phyloP scores from a whole-genome alignment of 2,113 vertebrate genomes.

The Atherinomorus stipes region DNA sequence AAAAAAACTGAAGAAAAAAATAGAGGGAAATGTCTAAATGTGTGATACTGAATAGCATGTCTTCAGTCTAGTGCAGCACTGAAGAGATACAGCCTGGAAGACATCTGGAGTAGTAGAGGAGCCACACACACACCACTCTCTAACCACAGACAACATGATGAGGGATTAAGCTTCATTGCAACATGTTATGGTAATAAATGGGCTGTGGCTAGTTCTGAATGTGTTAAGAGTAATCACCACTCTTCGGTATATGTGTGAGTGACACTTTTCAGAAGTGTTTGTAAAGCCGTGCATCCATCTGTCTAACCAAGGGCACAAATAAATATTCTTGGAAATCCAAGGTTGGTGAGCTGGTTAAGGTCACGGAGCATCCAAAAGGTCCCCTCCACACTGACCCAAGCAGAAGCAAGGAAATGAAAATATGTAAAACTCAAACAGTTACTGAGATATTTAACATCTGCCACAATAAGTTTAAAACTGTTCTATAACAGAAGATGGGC shows the following conservation, averaged over 20 bases:
- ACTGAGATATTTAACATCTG: slow-evolving; percentile 28
- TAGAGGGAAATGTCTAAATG: slow-evolving; percentile 41
- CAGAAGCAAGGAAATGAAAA: slow-evolving; percentile 73
- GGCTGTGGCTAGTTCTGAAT: slow-evolving; percentile 69
- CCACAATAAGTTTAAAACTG: slow-evolving; percentile 43
- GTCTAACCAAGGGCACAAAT: slow-evolving; percentile 36
- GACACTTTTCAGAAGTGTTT: slow-evolving; percentile 61
- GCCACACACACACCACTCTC: slow-evolving; percentile 62
- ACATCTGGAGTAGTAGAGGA: slow-evolving; percentile 70
- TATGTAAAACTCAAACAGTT: slow-evolving; percentile 48
- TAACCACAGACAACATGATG: slow-evolving; percentile 77
- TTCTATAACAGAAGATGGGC: slow-evolving; percentile 40
- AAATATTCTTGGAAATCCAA: slow-evolving; percentile 23
- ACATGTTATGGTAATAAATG: slow-evolving; percentile 79
- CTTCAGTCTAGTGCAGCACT: slow-evolving; percentile 34
- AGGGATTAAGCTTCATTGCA: slow-evolving; percentile 78
- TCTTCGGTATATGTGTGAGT: slow-evolving; percentile 51
- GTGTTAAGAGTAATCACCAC: slow-evolving; percentile 72
- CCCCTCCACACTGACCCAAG: slow-evolving; percentile 23
- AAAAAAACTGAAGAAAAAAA: slow-evolving; percentile 23
- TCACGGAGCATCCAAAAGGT: slow-evolving; percentile 21
- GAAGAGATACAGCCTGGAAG: slow-evolving; percentile 59
- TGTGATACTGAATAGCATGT: slow-evolving; percentile 36
- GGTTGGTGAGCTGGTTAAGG: slow-evolving; percentile 21
- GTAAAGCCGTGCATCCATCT: slow-evolving; percentile 28